These are phyloP conservation scores for Parapsyche elsis DNA, from an alignment of 1,140 invertebrate genomes.

Conservation along the genomic window DNA sequence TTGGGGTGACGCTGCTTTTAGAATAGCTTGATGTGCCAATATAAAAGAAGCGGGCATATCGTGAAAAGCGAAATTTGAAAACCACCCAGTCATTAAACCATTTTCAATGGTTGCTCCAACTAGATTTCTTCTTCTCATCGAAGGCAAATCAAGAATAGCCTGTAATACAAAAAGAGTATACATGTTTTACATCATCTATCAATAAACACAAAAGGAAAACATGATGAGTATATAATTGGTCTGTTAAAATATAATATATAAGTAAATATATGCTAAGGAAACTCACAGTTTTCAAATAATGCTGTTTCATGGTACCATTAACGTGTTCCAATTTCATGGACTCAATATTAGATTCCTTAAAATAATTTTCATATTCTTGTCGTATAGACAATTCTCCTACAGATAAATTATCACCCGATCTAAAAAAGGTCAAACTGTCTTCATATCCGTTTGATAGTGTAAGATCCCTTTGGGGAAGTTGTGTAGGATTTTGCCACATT, in stretches of 20 bases:
- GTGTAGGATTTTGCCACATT: conserved; percentile 63
- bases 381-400: conserved; percentile 56
- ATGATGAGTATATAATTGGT: no score
- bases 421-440: conserved; percentile 60
- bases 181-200: no score
- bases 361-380: conserved; percentile 62
- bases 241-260: conserved; percentile 4
- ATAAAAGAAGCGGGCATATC: conserved; percentile 74
- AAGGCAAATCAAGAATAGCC: conserved; percentile 44
- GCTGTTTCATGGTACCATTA: conserved; percentile 58
- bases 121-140: conserved; percentile 64
- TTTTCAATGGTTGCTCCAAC: conserved; percentile 64
- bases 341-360: conserved; percentile 58
- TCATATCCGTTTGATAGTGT: conserved; percentile 61
- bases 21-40: conserved; percentile 72
- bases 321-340: conserved; percentile 60
- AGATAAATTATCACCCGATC: conserved; percentile 56
- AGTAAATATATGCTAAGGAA: conserved; percentile 26
- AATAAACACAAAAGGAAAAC: no score
- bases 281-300: conserved; percentile 61
- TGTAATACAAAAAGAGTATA: conserved; percentile 26
- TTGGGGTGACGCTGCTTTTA: conserved; percentile 61
- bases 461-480: conserved; percentile 63
- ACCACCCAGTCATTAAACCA: conserved; percentile 68
- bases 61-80: conserved; percentile 77